Evolutionary conservation across 2,797 vertebrate genomes (phyloP).

Genomic region (Myripristis murdjan): DNA sequence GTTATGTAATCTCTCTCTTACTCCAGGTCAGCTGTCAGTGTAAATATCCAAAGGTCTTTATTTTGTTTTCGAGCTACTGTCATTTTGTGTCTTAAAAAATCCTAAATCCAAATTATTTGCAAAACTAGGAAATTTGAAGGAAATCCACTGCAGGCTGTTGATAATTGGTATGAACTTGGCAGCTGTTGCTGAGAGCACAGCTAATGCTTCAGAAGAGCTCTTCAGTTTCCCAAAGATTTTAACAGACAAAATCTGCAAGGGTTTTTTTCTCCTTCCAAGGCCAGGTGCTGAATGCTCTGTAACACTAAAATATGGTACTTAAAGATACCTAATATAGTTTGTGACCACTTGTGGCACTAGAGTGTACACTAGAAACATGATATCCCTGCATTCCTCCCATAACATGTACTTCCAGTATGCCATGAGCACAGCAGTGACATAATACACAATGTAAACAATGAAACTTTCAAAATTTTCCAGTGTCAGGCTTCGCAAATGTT

Average conservation of each 20-base stretch:
- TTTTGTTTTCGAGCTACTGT: slow-evolving; percentile 8
- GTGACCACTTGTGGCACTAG: no score
- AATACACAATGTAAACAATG: no score
- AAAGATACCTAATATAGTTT: no score
- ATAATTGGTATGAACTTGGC: background rate
- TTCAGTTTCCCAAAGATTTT: background rate
- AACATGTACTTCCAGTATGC: no score
- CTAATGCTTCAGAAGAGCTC: background rate
- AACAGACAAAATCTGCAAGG: background rate
- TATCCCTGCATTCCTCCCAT: no score
- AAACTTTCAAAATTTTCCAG: no score
- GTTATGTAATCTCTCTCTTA: slow-evolving; percentile 32
- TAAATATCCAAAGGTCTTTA: slow-evolving; percentile 7
- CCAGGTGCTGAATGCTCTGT: slow-evolving; percentile 9
- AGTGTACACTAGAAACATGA: no score
- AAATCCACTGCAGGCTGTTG: slow-evolving; percentile 2
- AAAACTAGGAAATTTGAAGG: background rate
- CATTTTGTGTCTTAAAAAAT: background rate
- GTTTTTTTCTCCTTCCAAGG: slow-evolving; percentile 25
- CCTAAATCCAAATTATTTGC: background rate
- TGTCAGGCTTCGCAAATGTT: no score
- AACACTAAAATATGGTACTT: background rate
- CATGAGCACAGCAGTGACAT: no score
- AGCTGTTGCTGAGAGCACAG: background rate
- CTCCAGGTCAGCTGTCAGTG: slow-evolving; percentile 6